Evolutionary conservation across 2,888 invertebrate genomes (phyloP).

Genomic region (Ectemnius lituratus): DNA sequence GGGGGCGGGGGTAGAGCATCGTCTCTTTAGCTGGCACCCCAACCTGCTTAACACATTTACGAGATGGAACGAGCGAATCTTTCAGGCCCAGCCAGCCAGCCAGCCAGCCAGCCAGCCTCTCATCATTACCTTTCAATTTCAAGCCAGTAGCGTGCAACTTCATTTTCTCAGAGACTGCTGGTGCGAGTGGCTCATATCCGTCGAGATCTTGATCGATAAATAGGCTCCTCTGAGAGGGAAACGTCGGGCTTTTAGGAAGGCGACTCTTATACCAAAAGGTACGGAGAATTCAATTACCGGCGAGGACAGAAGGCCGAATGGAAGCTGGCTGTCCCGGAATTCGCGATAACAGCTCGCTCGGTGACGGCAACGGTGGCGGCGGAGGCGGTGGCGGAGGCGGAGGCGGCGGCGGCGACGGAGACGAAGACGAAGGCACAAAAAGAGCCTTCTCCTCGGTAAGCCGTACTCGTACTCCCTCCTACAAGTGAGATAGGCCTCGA

Average conservation of each 20-base stretch:
- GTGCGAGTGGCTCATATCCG: conserved; percentile 35
- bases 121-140: conserved; percentile 65
- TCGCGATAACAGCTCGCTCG: conserved; percentile 55
- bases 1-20: no score
- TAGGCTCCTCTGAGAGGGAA: neutral
- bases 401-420: conserved; percentile 16
- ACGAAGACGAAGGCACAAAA: conserved; percentile 32
- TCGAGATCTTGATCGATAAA: neutral
- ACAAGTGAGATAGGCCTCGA: conserved; percentile 34
- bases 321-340: conserved; percentile 55
- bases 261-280: conserved; percentile 41
- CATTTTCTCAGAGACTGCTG: conserved; percentile 33
- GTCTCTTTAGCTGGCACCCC: no score
- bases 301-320: conserved; percentile 34
- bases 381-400: conserved; percentile 9
- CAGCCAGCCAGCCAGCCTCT: neutral
- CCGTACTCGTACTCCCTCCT: conserved; percentile 10
- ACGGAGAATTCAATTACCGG: conserved; percentile 60
- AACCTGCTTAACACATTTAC: no score
- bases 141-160: conserved; percentile 50
- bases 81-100: neutral
- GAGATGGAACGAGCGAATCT: no score
- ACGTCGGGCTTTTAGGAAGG: conserved; percentile 47
- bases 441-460: conserved; percentile 51
- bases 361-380: neutral